Percentiles rank a stretch among this genome's conserved stretches.
These are phyloP conservation scores for Dioctria linearis DNA, from an alignment of 2,888 invertebrate species.

Conservation along the genomic window DNA sequence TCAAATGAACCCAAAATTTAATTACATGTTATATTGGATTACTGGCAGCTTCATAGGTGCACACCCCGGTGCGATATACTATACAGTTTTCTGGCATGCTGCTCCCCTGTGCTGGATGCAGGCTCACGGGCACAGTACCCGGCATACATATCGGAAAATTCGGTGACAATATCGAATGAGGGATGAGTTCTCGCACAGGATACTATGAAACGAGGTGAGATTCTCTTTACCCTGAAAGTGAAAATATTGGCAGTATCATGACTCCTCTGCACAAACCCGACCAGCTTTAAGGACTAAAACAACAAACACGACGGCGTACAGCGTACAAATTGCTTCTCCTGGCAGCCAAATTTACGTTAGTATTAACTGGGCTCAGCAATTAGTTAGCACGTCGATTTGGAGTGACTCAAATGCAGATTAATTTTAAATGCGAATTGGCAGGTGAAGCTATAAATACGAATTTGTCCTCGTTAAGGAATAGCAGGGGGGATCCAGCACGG, in stretches of 20 bases:
- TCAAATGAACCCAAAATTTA: slow-evolving; percentile 68
- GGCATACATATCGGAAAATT: slow-evolving; percentile 32
- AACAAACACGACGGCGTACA: slow-evolving; percentile 31
- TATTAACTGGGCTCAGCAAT: slow-evolving; percentile 57
- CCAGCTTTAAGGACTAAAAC: slow-evolving; percentile 31
- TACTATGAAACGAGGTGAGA: background rate
- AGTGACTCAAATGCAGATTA: slow-evolving; percentile 50
- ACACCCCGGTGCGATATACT: slow-evolving; percentile 21
- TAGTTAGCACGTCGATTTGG: slow-evolving; percentile 56
- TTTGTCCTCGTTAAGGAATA: background rate
- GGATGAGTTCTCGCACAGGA: slow-evolving; percentile 12
- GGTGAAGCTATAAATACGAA: slow-evolving; percentile 57
- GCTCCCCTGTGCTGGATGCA: background rate
- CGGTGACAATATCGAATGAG: slow-evolving; percentile 47
- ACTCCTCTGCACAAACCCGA: background rate
- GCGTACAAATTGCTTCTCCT: background rate
- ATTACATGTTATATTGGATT: slow-evolving; percentile 72
- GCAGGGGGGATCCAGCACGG: background rate
- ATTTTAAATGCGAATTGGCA: slow-evolving; percentile 58
- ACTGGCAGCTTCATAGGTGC: slow-evolving; percentile 58
- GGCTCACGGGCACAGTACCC: background rate
- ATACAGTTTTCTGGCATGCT: slow-evolving; percentile 23
- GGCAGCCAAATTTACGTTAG: slow-evolving; percentile 56
- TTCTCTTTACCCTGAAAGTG: slow-evolving; percentile 5
- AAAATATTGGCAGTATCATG: slow-evolving; percentile 6